Evolutionary conservation across 2,797 vertebrate species (phyloP), one percentile per base, ranked within the genome.

Genomic region (Malurus leucopterus): DNA sequence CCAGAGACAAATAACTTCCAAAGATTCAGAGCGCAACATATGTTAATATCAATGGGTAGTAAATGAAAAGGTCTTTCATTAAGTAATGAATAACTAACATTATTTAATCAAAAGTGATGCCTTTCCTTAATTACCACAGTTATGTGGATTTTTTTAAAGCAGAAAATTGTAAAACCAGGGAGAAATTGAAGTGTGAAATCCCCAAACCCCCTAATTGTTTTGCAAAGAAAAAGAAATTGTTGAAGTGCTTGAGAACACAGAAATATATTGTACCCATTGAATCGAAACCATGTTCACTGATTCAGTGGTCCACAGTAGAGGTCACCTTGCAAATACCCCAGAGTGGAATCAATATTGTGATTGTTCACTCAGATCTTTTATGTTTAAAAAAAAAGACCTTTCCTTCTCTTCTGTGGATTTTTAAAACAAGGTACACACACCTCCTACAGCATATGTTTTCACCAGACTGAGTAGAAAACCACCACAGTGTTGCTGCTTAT

Each of bases 1-100:
- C 1, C 15, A 71, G 63, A 92, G 22, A 78, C 13, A 54, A 78
- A 51, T 18, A 67, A 70, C 34, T 86, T 79, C 30, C 51, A 71
- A 88, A 74, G 20, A 13, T 68, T 64, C 61, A 51, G 50, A 68
- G 24, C 0, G 2, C 23, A 75, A 78, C 8, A 58, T 27, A 4
- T 54, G 41, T 65, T 79, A 76, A 46, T 80, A 55, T 55, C 80
- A 74, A 61, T 68, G 18, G 14, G 1, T 26, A 65, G 32, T 47
- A 91, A 91, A 80, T 55, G 68, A 74, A 91, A 76, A 43, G 6
- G 16, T 34, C 23, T 61, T 82, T 74, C 27, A 57, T 17, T 24
- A 38, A 6, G 23, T 30, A 76, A 82, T 50, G 30, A 88, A 86
- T 88, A n/a, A 8, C 70, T 81, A 51, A 40, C 44, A 40, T 23